Conservation (phyloP, 1,140 invertebrate genomes). For the Ladona fulva region DNA sequence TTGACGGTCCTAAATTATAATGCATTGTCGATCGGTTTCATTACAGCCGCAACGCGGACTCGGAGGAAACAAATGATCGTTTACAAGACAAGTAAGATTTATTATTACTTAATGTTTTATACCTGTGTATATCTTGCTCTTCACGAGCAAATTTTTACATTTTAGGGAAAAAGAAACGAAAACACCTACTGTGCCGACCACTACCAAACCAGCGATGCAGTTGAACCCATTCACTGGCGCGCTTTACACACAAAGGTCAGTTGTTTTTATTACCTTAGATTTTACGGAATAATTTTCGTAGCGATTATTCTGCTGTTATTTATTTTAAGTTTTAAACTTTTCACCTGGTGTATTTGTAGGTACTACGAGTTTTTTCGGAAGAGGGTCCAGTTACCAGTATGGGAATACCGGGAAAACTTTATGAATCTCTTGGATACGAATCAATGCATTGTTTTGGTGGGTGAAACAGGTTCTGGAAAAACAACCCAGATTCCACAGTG, state of each 20-base stretch:
- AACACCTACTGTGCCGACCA: slow-evolving; percentile 27
- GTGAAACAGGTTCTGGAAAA: slow-evolving; percentile 95
- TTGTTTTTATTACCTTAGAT: slow-evolving; percentile 15
- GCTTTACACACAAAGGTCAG: slow-evolving; percentile 58
- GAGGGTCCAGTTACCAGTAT: slow-evolving; percentile 87
- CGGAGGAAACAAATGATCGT: slow-evolving; percentile 1
- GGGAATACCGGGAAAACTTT: slow-evolving; percentile 95
- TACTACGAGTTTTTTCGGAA: slow-evolving; percentile 82
- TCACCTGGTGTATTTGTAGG: slow-evolving; percentile 28
- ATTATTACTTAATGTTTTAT: slow-evolving; percentile 30
- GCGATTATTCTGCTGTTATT: too few relatives aligned
- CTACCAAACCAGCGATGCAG: slow-evolving; percentile 42
- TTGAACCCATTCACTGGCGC: slow-evolving; percentile 63
- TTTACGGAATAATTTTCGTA: not conserved
- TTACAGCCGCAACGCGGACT: too few relatives aligned
- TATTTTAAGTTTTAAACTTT: not conserved
- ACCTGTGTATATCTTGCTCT: slow-evolving; percentile 23
- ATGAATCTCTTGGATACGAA: slow-evolving; percentile 82
- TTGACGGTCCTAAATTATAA: too few relatives aligned
- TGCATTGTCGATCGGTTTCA: too few relatives aligned
- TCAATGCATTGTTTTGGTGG: slow-evolving; percentile 88
- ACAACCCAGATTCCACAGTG: slow-evolving; percentile 90
- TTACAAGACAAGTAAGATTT: slow-evolving; percentile 26
- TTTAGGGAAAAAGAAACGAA: slow-evolving; percentile 23
- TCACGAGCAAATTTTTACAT: slow-evolving; percentile 12